These are phyloP conservation scores for Micoletzkya japonica DNA, from an alignment of 2,888 invertebrate genomes.

Conservation along the genomic window DNA sequence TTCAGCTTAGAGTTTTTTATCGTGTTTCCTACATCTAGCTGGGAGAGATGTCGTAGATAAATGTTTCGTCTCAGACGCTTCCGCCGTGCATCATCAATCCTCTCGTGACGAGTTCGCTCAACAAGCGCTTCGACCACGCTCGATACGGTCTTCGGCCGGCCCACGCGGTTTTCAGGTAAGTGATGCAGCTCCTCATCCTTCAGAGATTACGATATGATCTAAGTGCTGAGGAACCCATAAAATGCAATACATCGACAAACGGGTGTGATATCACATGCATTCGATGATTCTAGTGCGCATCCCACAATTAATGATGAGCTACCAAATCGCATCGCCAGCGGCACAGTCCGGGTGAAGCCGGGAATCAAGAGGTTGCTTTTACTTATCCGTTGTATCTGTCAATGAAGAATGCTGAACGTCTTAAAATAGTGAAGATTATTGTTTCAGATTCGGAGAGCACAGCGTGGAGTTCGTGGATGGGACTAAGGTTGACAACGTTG, in stretches of 20 bases:
- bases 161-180: conserved; percentile 51
- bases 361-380: conserved; percentile 50
- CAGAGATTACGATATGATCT: too few species aligned
- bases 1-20: not conserved
- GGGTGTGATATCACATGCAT: not conserved
- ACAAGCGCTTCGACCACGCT: conserved; percentile 61
- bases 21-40: not conserved
- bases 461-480: conserved; percentile 53
- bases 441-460: conserved; percentile 49
- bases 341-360: conserved; percentile 44
- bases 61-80: conserved; percentile 7
- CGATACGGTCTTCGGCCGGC: conserved; percentile 65
- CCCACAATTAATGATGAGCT: conserved; percentile 66
- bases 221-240: too few species aligned
- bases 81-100: conserved; percentile 1
- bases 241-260: not conserved
- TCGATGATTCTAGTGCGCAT: conserved; percentile 43
- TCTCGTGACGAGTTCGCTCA: not conserved
- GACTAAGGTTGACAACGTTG: conserved; percentile 45
- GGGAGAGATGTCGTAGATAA: not conserved
- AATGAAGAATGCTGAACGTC: too few species aligned
- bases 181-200: not conserved
- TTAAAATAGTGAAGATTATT: too few species aligned
- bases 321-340: conserved; percentile 66
- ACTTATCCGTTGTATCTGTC: too few species aligned